phyloP scores from a whole-genome alignment of 2,888 invertebrate genomes.

The Trichopoda pennipes region DNA sequence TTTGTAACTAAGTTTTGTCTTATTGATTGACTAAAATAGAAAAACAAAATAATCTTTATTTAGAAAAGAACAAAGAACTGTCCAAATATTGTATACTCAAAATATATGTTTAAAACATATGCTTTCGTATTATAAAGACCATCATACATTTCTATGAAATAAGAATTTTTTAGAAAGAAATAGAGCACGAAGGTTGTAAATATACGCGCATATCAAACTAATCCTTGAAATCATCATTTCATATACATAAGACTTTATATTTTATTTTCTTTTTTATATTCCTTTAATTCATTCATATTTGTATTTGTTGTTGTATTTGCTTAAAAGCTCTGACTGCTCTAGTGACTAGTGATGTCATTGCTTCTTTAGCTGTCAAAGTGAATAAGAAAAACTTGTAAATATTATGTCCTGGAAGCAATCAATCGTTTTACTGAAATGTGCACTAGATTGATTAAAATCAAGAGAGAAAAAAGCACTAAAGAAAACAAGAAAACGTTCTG shows the following conservation, averaged over 20 bases:
- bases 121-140: slow-evolving; percentile 17
- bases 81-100: slow-evolving; percentile 43
- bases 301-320: slow-evolving; percentile 26
- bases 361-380: slow-evolving; percentile 64
- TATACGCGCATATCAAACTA: slow-evolving; percentile 76
- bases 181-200: slow-evolving; percentile 68
- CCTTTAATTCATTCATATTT: slow-evolving; percentile 16
- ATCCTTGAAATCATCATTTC: slow-evolving; percentile 74
- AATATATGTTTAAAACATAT: slow-evolving; percentile 36
- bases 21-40: slow-evolving; percentile 56
- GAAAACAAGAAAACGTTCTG: slow-evolving; percentile 75
- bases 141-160: slow-evolving; percentile 43
- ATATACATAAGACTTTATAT: background rate
- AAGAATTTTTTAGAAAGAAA: slow-evolving; percentile 29
- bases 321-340: slow-evolving; percentile 60
- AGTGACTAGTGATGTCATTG: slow-evolving; percentile 53
- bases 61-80: background rate
- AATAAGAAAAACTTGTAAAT: slow-evolving; percentile 76
- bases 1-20: slow-evolving; percentile 15
- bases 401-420: slow-evolving; percentile 79
- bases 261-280: slow-evolving; percentile 37
- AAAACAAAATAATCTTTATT: slow-evolving; percentile 1
- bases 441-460: slow-evolving; percentile 70
- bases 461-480: slow-evolving; percentile 70
- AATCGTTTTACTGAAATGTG: slow-evolving; percentile 80